Evolutionary conservation across 2,113 vertebrate species (phyloP).

Genomic region (Apus apus): DNA sequence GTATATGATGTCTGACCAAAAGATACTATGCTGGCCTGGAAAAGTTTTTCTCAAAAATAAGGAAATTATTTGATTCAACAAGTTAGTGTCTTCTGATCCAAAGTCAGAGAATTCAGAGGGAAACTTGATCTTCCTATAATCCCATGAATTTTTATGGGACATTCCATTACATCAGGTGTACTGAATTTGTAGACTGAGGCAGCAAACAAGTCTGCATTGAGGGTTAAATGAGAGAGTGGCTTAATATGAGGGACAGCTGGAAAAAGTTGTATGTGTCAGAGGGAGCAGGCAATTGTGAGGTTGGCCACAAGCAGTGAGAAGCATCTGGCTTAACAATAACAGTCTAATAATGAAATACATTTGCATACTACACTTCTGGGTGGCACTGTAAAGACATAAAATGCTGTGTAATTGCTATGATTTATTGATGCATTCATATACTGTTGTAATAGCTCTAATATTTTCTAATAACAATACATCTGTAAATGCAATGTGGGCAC

Average conservation of each 20-base stretch:
- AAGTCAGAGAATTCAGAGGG: background rate
- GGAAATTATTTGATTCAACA: background rate
- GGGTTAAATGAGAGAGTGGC: background rate
- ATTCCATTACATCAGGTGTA: background rate
- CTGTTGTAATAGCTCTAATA: background rate
- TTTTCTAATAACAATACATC: background rate
- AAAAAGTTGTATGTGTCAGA: background rate
- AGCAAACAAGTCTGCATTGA: background rate
- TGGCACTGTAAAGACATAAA: background rate
- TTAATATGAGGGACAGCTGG: background rate
- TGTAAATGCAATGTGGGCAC: background rate
- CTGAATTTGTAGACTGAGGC: background rate
- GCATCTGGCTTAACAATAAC: background rate
- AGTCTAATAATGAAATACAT: background rate
- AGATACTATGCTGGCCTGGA: background rate
- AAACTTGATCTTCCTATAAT: background rate
- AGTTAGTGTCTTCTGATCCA: background rate
- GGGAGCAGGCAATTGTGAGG: background rate
- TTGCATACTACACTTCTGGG: background rate
- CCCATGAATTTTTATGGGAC: background rate
- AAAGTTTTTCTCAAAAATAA: background rate
- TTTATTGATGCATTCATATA: background rate
- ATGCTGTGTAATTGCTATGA: background rate
- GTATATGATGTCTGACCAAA: background rate
- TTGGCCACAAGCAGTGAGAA: background rate